A percentile compares a stretch with the other conserved stretches of the same genome.
Conservation (phyloP, 2,113 vertebrate species). For the human region GRCh38 chr4:64871001-64871500, state of each 20-base stretch:
- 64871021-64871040: neutral
- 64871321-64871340: too few relatives aligned
- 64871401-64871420: too few relatives aligned
- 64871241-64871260: neutral
- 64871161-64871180: neutral
- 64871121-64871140: neutral
- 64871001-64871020: constrained; percentile 1
- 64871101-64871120: neutral
- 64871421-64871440: too few relatives aligned
- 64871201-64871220: neutral
- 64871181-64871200: neutral
- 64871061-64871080: neutral
- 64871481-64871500: too few relatives aligned
- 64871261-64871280: neutral
- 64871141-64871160: neutral
- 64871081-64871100: neutral
- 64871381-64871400: too few relatives aligned
- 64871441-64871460: too few relatives aligned
- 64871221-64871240: neutral
- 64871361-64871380: too few relatives aligned
- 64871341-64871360: too few relatives aligned
- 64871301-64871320: neutral
- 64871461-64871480: too few relatives aligned
- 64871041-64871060: neutral
- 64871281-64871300: neutral